phyloP scores from a whole-genome alignment of 2,888 invertebrate genomes.

The Rotaria socialis region DNA sequence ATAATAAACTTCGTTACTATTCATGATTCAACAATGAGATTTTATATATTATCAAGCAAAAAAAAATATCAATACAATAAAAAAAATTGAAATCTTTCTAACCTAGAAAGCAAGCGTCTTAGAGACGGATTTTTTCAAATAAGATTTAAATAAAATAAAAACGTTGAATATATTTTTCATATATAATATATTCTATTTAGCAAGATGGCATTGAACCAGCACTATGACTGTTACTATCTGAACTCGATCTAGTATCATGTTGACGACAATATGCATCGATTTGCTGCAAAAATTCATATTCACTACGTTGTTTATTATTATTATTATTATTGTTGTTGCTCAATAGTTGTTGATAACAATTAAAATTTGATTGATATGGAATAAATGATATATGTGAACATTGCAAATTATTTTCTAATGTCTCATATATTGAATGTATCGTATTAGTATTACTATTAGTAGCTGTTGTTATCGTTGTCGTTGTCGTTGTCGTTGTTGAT shows the following conservation, averaged over 20 bases:
- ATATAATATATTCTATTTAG: background rate
- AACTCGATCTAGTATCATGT: background rate
- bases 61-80: too few species aligned
- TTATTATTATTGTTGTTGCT: background rate
- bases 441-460: background rate
- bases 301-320: background rate
- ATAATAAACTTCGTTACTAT: too few species aligned
- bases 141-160: too few species aligned
- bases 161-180: too few species aligned
- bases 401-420: conserved; percentile 33
- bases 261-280: conserved; percentile 23
- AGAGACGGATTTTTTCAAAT: too few species aligned
- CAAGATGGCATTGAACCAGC: background rate
- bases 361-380: background rate
- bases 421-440: background rate
- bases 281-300: background rate
- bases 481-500: background rate
- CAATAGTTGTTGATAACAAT: background rate
- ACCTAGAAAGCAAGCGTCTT: too few species aligned
- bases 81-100: too few species aligned
- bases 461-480: too few species aligned
- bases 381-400: conserved; percentile 24
- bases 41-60: too few species aligned
- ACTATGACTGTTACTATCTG: background rate
- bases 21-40: too few species aligned